Evolutionary conservation across 2,888 invertebrate species (phyloP), one percentile per base, ranked within the genome.

Genomic region (Leptopilina myrica): DNA sequence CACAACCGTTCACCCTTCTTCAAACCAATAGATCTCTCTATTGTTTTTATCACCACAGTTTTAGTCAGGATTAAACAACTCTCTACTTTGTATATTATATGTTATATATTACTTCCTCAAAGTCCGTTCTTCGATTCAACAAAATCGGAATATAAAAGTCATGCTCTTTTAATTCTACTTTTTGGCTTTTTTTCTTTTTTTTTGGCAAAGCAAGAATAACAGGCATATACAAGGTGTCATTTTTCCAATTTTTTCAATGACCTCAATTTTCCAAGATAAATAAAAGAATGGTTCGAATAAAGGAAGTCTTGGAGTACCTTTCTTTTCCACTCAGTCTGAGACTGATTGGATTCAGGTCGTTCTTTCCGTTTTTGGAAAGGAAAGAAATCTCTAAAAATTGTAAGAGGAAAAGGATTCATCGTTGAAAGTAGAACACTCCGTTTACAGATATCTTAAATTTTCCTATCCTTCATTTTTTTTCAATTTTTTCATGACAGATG

Each of bases 331-430:
- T 73, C 73, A 56, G 33, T 26, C n/a, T 53, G 56, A 56, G 73
- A 73, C 56, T 53, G 73, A 73, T 73, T 73, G 73, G 73, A 73
- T 73, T 33, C 73, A 49, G n/a, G 33, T 53, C 53, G 56, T 56
- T 73, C 56, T 73, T 73, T 73, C 53, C 73, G 53, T 73, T 73
- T 73, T 73, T n/a, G 73, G 73, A 40, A 73, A 56, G 73, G 73
- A 56, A 73, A 53, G 33, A 73, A 73, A 73, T 73, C 56, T 56
- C 53, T 73, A 56, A 73, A 73, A 73, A 56, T 73, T 73, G 26
- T 53, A 56, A 73, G 56, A 73, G 33, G 73, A 73, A 73, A 73
- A 26, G 11, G 53, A 56, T 56, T 73, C n/a, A 73, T 56, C 56
- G 53, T 20, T 26, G 73, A 56, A 73, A 56, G 73, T 73, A n/a